Conservation (phyloP, 2,888 invertebrate species). For the Phortica okadai region DNA sequence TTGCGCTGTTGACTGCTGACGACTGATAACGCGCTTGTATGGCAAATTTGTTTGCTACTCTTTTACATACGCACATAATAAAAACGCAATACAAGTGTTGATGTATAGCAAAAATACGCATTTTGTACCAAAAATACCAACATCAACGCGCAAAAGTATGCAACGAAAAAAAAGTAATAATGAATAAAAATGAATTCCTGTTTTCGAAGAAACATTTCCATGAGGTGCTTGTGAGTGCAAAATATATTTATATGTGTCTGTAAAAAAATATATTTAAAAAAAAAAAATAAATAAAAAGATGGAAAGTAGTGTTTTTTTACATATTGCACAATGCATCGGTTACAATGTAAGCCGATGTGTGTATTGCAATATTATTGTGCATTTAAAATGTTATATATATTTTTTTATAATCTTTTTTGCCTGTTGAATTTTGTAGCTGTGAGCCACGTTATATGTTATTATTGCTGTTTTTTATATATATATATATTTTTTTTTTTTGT, state of each 20-base stretch:
- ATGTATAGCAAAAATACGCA: neutral
- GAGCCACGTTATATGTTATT: neutral
- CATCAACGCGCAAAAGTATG: slow-evolving; percentile 20
- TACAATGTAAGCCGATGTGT: neutral
- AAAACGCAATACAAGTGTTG: slow-evolving; percentile 26
- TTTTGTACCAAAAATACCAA: slow-evolving; percentile 17
- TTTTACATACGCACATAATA: slow-evolving; percentile 6
- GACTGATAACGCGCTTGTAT: slow-evolving; percentile 20
- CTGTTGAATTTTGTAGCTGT: slow-evolving; percentile 11
- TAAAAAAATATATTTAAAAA: neutral
- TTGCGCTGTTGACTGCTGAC: neutral
- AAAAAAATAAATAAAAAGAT: neutral
- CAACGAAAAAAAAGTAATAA: slow-evolving; percentile 19
- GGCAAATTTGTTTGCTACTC: neutral
- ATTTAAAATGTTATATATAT: slow-evolving; percentile 1
- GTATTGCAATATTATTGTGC: slow-evolving; percentile 16
- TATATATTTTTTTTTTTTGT: neutral
- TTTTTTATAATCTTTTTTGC: neutral
- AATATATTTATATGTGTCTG: neutral
- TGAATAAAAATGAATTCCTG: slow-evolving; percentile 22
- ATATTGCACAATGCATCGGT: slow-evolving; percentile 2
- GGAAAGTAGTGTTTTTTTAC: neutral
- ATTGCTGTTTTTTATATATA: neutral
- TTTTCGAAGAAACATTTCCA: neutral
- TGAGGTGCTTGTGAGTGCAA: slow-evolving; percentile 8